Base-by-base conservation (phyloP, 2,797 vertebrate genomes). In the Nyctibius grandis region DNA sequence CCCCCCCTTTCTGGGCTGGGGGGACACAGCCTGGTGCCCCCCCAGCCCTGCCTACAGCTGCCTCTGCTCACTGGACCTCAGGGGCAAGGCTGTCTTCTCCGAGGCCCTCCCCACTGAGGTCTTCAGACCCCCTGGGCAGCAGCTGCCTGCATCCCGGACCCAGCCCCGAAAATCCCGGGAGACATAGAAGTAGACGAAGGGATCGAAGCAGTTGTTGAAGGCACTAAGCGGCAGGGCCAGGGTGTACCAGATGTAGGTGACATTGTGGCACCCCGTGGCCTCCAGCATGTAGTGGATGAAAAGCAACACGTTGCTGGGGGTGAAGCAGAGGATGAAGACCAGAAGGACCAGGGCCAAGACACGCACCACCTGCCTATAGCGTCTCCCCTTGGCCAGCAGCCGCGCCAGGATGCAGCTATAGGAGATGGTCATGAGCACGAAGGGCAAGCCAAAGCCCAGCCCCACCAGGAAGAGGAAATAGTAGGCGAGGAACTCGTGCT, bases 141-240 rank as follows among this genome's bases (percentile, higher is more conserved):
- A 68, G 9, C 85, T 69, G 31, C 86, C 50, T 0, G 80, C 69
- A 14, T 69, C 44, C 77, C 21, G 36, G 9, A 96, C 15, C 89
- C 88, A 81, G 72, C 47, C n/a, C 63, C 73, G 84, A 63, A 97
- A 97, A 76, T 97, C 96, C 60, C 16, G 42, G 26, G 97, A 97
- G 38, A 57, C 12, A 0, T 88, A 97, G 42, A 93, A 95, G 63
- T 97, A 97, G 63, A 97, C 3, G 3, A 97, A 97, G 54, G 96
- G 97, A 70, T 97, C 94, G 0, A 97, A 96, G 85, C 96, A 97
- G 89, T 82, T 97, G 79, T 95, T 97, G 72, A 86, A 93, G 33
- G 96, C 88, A 0, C 95, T 74, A 28, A 97, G 54, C 13, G 65
- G 84, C 79, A 98, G 84, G 28, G 76, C 94, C 47, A 92, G 12